Percentiles rank a stretch among this genome's conserved stretches.
phyloP scores from a whole-genome alignment of 2,113 vertebrate species.

The Coptodon bakossiorum region DNA sequence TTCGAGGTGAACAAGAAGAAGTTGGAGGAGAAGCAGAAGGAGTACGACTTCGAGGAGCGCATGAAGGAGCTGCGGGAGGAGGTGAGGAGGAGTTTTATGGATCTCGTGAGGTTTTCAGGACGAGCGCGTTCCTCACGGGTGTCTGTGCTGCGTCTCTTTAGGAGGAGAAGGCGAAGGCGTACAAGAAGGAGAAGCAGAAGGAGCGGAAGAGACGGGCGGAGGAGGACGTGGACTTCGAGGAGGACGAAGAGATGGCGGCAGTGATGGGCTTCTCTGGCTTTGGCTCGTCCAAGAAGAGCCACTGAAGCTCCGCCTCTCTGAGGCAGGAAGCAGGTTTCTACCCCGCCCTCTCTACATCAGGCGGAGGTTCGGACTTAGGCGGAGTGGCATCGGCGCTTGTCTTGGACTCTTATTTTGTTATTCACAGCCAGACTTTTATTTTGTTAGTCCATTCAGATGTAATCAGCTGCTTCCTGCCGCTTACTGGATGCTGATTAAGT shows the following conservation, averaged over 20 bases:
- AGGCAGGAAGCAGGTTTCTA: neutral
- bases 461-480: neutral
- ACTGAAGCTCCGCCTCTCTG: slow-evolving; percentile 65
- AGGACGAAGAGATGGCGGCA: slow-evolving; percentile 96
- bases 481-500: neutral
- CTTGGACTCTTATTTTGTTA: neutral
- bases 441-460: neutral
- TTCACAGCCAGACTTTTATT: neutral
- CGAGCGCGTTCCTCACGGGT: neutral
- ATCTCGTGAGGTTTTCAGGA: rapidly evolving
- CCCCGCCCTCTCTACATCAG: neutral
- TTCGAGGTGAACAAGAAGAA: slow-evolving; percentile 98
- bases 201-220: slow-evolving; percentile 92
- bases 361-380: neutral
- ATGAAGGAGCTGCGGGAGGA: slow-evolving; percentile 97
- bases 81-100: slow-evolving; percentile 64
- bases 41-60: slow-evolving; percentile 97
- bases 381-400: rapidly evolving
- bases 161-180: slow-evolving; percentile 98
- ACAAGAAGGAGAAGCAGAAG: slow-evolving; percentile 96
- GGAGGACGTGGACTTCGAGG: slow-evolving; percentile 90
- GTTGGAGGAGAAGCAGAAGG: slow-evolving; percentile 97
- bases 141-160: slow-evolving; percentile 24
- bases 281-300: slow-evolving; percentile 89
- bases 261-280: slow-evolving; percentile 99